phyloP scores from a whole-genome alignment of 2,113 vertebrate species.

The Pelecanoides urinatrix region DNA sequence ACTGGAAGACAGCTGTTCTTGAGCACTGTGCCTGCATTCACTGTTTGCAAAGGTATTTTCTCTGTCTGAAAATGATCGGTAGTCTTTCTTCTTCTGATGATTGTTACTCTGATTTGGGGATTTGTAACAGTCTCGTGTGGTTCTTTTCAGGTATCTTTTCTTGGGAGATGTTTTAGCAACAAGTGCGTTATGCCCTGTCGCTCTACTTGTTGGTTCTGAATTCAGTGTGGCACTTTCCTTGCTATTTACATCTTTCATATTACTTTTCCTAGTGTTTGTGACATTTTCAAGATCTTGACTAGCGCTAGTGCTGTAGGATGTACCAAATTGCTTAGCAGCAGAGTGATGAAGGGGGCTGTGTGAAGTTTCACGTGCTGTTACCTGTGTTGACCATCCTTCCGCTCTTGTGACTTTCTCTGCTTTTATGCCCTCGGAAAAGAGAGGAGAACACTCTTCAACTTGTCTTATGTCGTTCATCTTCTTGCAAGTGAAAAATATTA shows the following conservation, averaged over 20 bases:
- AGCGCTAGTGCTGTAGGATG: background rate
- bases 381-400: background rate
- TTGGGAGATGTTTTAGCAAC: conserved; percentile 36
- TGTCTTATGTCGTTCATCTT: conserved; percentile 82
- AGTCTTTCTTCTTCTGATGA: conserved; percentile 28
- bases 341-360: background rate
- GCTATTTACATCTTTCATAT: background rate
- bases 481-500: conserved; percentile 85
- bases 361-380: background rate
- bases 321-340: background rate
- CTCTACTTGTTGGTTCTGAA: background rate
- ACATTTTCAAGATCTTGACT: background rate
- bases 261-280: background rate
- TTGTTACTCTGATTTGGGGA: background rate
- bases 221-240: background rate
- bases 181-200: background rate
- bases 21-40: conserved; percentile 15
- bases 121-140: conserved; percentile 20
- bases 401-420: background rate
- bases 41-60: background rate
- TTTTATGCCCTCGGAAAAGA: background rate
- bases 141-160: conserved; percentile 62
- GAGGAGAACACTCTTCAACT: conserved; percentile 56
- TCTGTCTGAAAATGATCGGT: conserved; percentile 22
- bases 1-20: conserved; percentile 49